Base-by-base conservation (phyloP, 53 echinoderm and acorn worm species). In the Zoroaster sp. region DNA sequence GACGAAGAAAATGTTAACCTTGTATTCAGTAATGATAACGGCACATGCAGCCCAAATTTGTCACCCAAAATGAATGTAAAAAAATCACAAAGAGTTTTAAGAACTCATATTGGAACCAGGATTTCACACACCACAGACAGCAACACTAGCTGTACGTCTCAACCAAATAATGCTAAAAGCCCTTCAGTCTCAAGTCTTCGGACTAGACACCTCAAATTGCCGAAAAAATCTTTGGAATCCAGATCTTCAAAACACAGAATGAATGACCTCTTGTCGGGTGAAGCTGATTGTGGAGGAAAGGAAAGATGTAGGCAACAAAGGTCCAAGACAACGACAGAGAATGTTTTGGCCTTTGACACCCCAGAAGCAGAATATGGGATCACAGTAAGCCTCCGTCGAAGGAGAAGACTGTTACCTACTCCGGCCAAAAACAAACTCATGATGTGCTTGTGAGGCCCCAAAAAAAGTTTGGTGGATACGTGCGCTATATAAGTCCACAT, bases 341-440 rank as follows among this genome's bases (percentile, higher is more conserved):
- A 25, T 15, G 70, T 95, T 35, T 87, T 97, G 3, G 97, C 77
- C 5, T 86, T 74, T 10, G 97, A 97, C 32, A 97, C 97, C 1
- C 97, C 97, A 14, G 95, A 87, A 11, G 20, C 72, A 35, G 97
- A 97, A 10, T 97, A 97, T 65, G 93, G 92, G 5, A 28, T 97
- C 4, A 41, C 83, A 3, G 93, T 92, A 0, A 85, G 87, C 53
- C 20, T 93, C 13, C 90, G 97, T 47, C 43, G 91, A 8, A 83
- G 97, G 47, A 83, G 77, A 74, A 93, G 92, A 28, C 71, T 93
- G 6, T 67, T 97, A 11, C 97, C 92, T 17, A 44, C 51, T 3
- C 51, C 78, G 2, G 88, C 88, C 23, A 77, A 77, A 68, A 88
- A 88, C 78, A 88, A 88, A 49, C 69, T 88, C 32, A 45, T 88